phyloP scores from a whole-genome alignment of 2,797 vertebrate species.

The Emys orbicularis region DNA sequence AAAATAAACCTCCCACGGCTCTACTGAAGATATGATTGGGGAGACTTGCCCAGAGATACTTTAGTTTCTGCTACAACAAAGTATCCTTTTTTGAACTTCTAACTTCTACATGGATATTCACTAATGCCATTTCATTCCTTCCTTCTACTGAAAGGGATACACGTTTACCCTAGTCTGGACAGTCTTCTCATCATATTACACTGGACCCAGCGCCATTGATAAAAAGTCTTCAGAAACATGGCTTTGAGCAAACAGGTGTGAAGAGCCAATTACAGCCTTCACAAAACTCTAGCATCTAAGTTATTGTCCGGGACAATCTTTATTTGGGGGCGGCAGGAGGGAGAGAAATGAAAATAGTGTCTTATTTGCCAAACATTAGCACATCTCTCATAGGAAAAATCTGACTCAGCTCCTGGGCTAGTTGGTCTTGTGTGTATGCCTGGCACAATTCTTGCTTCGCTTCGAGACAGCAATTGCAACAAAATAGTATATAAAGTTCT shows the following conservation, averaged over 20 bases:
- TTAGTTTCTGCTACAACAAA: not conserved
- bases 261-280: not conserved
- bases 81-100: not conserved
- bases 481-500: too few relatives aligned
- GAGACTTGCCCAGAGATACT: not conserved
- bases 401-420: not conserved
- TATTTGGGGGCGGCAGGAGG: not conserved
- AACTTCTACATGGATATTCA: not conserved
- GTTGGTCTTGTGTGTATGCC: not conserved
- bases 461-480: not conserved
- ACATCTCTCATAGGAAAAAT: not conserved
- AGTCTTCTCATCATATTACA: too few relatives aligned
- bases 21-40: not conserved
- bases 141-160: not conserved
- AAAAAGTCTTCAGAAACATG: too few relatives aligned
- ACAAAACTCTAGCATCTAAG: not conserved
- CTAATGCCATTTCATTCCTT: not conserved
- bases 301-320: not conserved
- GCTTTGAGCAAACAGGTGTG: not conserved
- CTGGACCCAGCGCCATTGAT: too few relatives aligned
- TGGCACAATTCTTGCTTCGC: not conserved
- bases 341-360: not conserved
- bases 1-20: not conserved
- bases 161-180: not conserved
- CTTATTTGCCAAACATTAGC: not conserved